phyloP scores from a whole-genome alignment of 2,797 vertebrate genomes.

The Spea hammondii region DNA sequence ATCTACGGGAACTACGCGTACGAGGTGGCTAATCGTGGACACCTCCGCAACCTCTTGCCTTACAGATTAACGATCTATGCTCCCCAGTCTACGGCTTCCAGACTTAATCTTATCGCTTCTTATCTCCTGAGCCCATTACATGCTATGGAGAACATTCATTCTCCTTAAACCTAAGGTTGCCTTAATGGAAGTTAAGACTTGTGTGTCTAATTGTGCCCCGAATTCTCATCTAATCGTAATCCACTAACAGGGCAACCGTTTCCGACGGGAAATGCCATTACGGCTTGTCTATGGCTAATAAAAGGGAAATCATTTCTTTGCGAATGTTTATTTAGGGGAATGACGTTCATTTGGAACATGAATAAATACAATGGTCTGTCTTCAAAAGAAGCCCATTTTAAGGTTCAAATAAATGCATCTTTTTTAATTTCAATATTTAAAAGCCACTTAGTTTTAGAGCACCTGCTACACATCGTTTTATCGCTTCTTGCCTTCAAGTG shows the following conservation, averaged over 20 bases:
- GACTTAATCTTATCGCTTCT: slow-evolving; percentile 30
- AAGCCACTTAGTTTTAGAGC: too few relatives aligned
- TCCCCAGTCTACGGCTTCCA: slow-evolving; percentile 1
- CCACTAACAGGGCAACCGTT: slow-evolving; percentile 22
- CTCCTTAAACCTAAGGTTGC: not conserved
- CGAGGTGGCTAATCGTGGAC: too few relatives aligned
- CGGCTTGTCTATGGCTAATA: not conserved
- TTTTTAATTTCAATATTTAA: too few relatives aligned
- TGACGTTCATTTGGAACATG: not conserved
- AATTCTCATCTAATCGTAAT: slow-evolving; percentile 41
- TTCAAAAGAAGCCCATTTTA: not conserved
- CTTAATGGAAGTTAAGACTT: slow-evolving; percentile 45
- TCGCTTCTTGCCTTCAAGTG: too few relatives aligned
- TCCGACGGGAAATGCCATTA: slow-evolving; percentile 8
- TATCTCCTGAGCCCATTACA: slow-evolving; percentile 12
- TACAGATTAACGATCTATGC: not conserved
- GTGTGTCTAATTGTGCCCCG: slow-evolving; percentile 35
- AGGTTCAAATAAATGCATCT: not conserved
- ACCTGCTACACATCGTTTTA: too few relatives aligned
- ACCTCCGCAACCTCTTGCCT: not conserved
- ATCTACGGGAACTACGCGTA: too few relatives aligned
- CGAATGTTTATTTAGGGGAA: not conserved
- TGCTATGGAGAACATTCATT: slow-evolving; percentile 18
- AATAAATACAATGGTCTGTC: not conserved
- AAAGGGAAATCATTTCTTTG: not conserved